A percentile compares a stretch with the other conserved stretches of the same genome.
Conservation (phyloP, 2,113 vertebrate genomes). For the Lophochroa leadbeateri region DNA sequence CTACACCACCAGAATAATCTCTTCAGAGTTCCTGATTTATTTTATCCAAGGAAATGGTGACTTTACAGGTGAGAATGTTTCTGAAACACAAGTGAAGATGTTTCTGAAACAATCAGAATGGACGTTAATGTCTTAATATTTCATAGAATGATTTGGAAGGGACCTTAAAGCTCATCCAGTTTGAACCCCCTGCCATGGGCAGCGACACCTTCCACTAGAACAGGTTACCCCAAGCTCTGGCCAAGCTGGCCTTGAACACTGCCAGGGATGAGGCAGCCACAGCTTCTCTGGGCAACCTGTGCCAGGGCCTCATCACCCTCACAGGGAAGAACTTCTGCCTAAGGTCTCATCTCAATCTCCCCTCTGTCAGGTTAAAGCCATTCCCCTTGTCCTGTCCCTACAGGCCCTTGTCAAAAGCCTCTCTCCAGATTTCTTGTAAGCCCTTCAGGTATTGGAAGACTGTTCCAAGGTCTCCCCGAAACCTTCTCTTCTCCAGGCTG, state of each 20-base stretch:
- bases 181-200: neutral
- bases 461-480: neutral
- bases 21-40: neutral
- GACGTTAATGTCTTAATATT: neutral
- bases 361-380: neutral
- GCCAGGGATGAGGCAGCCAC: neutral
- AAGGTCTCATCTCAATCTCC: neutral
- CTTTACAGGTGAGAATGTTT: neutral
- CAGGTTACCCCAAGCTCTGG: neutral
- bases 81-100: neutral
- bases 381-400: neutral
- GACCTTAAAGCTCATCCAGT: neutral
- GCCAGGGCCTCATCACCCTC: neutral
- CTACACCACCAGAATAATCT: fast-evolving
- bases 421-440: neutral
- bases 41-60: neutral
- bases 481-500: neutral
- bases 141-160: neutral
- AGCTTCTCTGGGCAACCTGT: neutral
- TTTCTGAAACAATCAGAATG: neutral
- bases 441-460: neutral
- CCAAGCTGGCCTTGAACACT: neutral
- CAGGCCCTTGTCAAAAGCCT: neutral
- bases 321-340: neutral
- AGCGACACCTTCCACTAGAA: neutral